Evolutionary conservation across 2,113 vertebrate genomes (phyloP).

Genomic region (human (Homo sapiens)): DNA sequence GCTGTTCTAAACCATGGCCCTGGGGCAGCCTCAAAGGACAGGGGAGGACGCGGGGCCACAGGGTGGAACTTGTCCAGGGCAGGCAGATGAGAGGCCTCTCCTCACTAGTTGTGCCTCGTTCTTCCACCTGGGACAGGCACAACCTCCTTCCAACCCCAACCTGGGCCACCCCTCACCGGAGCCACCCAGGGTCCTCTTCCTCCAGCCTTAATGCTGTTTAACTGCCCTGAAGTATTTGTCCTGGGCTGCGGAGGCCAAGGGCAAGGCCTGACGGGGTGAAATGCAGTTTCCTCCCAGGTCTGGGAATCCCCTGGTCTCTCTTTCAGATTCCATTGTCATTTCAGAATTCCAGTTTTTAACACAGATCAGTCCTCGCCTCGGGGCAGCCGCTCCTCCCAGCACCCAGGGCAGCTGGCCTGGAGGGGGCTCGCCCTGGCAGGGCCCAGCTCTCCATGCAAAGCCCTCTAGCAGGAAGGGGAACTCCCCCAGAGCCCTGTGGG

Average conservation of each 20-base stretch:
- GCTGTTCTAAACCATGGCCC: too few species aligned
- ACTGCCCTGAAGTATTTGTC: not conserved
- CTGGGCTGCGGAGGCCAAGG: not conserved
- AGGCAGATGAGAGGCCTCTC: too few species aligned
- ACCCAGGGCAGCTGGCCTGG: too few species aligned
- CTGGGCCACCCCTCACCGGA: too few species aligned
- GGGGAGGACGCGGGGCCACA: too few species aligned
- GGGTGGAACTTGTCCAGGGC: too few species aligned
- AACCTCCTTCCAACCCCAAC: too few species aligned
- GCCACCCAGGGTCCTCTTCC: not conserved
- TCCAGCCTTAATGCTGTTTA: not conserved
- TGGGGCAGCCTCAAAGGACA: too few species aligned
- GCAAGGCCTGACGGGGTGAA: too few species aligned
- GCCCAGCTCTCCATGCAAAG: not conserved
- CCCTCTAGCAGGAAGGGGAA: not conserved
- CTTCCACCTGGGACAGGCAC: too few species aligned
- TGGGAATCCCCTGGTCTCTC: not conserved
- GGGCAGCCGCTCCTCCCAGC: not conserved
- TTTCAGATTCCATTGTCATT: not conserved
- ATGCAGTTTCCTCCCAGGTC: too few species aligned
- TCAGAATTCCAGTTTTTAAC: not conserved
- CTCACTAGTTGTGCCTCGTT: too few species aligned
- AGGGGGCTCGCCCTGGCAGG: not conserved
- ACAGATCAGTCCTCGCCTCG: not conserved
- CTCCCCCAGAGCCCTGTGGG: not conserved